phyloP scores from a whole-genome alignment of 2,888 invertebrate genomes.

The Cenopis cana region DNA sequence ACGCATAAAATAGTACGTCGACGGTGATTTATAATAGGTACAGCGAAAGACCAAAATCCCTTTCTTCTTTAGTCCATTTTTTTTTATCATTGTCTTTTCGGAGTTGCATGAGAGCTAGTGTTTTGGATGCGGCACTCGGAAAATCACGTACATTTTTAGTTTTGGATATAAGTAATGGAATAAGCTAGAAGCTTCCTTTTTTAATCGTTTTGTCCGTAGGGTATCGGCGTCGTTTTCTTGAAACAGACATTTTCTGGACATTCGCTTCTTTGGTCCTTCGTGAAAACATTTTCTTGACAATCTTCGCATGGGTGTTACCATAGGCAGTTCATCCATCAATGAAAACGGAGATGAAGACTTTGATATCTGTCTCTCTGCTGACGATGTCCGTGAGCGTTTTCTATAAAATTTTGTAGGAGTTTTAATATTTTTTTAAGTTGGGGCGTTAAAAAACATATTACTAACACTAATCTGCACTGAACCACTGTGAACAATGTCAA shows the following conservation, averaged over 20 bases:
- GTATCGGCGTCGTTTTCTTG: slow-evolving; percentile 29
- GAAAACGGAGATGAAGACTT: not conserved
- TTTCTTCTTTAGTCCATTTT: slow-evolving; percentile 45
- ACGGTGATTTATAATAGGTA: slow-evolving; percentile 44
- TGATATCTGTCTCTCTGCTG: slow-evolving; percentile 6
- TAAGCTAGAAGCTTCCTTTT: slow-evolving; percentile 26
- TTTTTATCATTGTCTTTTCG: slow-evolving; percentile 38
- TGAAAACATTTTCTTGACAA: slow-evolving; percentile 32
- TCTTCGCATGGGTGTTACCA: slow-evolving; percentile 24
- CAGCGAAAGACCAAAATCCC: slow-evolving; percentile 45
- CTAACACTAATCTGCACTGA: too few relatives aligned
- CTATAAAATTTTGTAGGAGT: slow-evolving; percentile 37
- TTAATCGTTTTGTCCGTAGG: slow-evolving; percentile 29
- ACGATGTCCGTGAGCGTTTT: slow-evolving; percentile 1
- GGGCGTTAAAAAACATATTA: too few relatives aligned
- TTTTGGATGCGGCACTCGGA: slow-evolving; percentile 19
- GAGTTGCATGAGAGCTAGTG: slow-evolving; percentile 34
- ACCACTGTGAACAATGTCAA: too few relatives aligned
- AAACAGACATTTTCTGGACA: slow-evolving; percentile 36
- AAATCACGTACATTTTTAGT: slow-evolving; percentile 7
- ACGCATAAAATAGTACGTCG: slow-evolving; percentile 42
- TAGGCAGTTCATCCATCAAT: not conserved
- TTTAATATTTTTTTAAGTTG: too few relatives aligned
- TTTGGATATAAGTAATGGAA: too few relatives aligned
- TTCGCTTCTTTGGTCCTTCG: slow-evolving; percentile 34